Percentiles rank a stretch among this genome's conserved stretches.
phyloP scores from a whole-genome alignment of 2,113 vertebrate genomes.

The Catharus minimus region DNA sequence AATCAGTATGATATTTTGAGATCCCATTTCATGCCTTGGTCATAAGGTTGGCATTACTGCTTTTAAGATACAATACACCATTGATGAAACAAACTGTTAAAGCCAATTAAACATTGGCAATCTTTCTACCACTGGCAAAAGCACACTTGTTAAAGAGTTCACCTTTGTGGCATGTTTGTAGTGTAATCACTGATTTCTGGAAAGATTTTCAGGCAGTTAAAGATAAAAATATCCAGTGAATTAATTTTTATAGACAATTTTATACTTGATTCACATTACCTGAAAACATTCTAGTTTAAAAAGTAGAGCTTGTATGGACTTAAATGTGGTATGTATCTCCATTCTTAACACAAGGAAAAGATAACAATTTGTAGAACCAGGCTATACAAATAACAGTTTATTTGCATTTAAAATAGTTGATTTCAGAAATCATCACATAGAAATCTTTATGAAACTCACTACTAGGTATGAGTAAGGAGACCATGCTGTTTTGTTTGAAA shows the following conservation, averaged over 20 bases:
- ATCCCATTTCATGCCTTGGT: conserved; percentile 42
- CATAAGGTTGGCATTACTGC: conserved; percentile 71
- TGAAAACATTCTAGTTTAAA: conserved; percentile 49
- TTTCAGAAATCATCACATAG: conserved; percentile 45
- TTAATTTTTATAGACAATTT: conserved; percentile 73
- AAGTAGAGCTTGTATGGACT: conserved; percentile 46
- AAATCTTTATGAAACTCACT: conserved; percentile 53
- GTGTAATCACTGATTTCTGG: conserved; percentile 71
- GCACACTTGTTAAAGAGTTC: conserved; percentile 72
- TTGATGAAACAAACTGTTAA: conserved; percentile 74
- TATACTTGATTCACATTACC: conserved; percentile 53
- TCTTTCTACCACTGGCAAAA: conserved; percentile 69
- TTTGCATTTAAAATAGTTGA: conserved; percentile 46
- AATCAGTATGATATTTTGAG: conserved; percentile 40
- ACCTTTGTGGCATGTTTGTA: conserved; percentile 64
- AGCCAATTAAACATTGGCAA: conserved; percentile 74
- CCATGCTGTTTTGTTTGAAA: conserved; percentile 11
- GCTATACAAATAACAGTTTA: conserved; percentile 38
- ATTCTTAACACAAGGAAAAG: conserved; percentile 58
- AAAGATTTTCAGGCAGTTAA: conserved; percentile 68
- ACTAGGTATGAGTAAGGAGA: conserved; percentile 27
- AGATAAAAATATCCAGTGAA: conserved; percentile 68
- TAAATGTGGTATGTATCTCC: conserved; percentile 42
- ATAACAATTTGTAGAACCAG: conserved; percentile 50
- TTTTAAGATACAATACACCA: conserved; percentile 69